A percentile compares a stretch with the other conserved stretches of the same genome.
These are phyloP conservation scores for Strix uralensis DNA, from an alignment of 2,113 vertebrate genomes.

Conservation along the genomic window DNA sequence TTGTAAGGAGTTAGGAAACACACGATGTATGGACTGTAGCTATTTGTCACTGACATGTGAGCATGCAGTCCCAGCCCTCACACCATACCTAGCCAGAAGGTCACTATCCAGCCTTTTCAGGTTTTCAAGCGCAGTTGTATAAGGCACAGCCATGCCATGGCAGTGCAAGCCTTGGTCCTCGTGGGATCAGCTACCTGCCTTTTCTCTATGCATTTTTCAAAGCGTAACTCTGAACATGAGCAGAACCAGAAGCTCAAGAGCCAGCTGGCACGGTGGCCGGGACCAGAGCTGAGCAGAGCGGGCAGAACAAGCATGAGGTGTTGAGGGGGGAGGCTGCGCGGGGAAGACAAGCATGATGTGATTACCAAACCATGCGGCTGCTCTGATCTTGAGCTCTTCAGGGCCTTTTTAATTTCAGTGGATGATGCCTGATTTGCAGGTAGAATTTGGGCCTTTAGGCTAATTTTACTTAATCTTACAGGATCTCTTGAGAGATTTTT, in stretches of 20 bases:
- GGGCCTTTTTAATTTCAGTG: neutral
- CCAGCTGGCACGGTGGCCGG: neutral
- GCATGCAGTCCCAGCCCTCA: neutral
- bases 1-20: neutral
- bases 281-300: neutral
- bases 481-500: slow-evolving; percentile 10
- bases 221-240: fast-evolving
- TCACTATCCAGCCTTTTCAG: fast-evolving
- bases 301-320: neutral
- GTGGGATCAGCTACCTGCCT: fast-evolving
- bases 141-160: neutral
- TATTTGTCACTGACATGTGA: neutral
- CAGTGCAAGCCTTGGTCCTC: neutral
- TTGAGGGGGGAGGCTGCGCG: fast-evolving
- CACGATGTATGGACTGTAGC: neutral
- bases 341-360: fast-evolving
- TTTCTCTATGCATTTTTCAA: neutral
- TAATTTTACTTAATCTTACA: slow-evolving; percentile 38
- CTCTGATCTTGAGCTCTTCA: neutral
- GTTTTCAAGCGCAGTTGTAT: fast-evolving
- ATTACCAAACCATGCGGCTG: fast-evolving
- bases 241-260: neutral
- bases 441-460: slow-evolving; percentile 10
- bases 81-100: neutral
- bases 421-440: neutral